These are phyloP conservation scores for Paralichthys olivaceus DNA, from an alignment of 2,113 vertebrate species.

Conservation along the genomic window DNA sequence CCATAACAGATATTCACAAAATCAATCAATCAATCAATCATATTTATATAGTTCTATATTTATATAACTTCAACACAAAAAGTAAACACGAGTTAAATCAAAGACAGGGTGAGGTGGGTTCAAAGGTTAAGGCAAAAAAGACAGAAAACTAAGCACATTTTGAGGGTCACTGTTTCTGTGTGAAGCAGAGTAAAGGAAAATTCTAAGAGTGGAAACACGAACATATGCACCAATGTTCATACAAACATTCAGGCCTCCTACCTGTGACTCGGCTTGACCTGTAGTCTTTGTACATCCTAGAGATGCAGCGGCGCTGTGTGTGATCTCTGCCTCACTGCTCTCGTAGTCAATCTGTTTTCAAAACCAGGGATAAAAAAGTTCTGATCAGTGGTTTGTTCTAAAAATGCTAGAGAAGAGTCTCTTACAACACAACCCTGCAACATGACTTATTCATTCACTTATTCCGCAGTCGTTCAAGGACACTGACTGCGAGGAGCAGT, in stretches of 20 bases:
- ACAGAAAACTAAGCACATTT: slow-evolving; percentile 12
- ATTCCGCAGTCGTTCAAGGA: slow-evolving; percentile 55
- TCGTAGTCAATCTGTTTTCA: slow-evolving; percentile 58
- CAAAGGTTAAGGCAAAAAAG: not conserved
- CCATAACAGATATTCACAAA: not conserved
- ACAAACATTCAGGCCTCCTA: slow-evolving; percentile 57
- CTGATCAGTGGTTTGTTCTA: slow-evolving; percentile 46
- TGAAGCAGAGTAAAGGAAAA: slow-evolving; percentile 27
- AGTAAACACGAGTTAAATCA: not conserved
- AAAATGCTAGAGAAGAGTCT: slow-evolving; percentile 12
- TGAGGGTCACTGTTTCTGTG: slow-evolving; percentile 24
- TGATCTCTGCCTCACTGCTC: slow-evolving; percentile 41
- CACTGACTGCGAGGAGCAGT: slow-evolving; percentile 19
- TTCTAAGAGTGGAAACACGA: not conserved
- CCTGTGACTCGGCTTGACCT: slow-evolving; percentile 76
- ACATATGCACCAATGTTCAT: not conserved
- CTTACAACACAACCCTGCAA: not conserved
- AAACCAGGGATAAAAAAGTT: slow-evolving; percentile 43
- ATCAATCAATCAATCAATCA: too few relatives aligned
- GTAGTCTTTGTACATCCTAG: slow-evolving; percentile 81
- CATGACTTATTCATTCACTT: slow-evolving; percentile 22
- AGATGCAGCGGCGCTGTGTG: slow-evolving; percentile 9
- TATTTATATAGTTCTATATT: too few relatives aligned
- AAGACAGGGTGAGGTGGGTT: slow-evolving; percentile 3
- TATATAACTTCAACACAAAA: slow-evolving; percentile 9